These are phyloP conservation scores for Hymenopus coronatus DNA, from an alignment of 2,888 invertebrate species.

Conservation along the genomic window DNA sequence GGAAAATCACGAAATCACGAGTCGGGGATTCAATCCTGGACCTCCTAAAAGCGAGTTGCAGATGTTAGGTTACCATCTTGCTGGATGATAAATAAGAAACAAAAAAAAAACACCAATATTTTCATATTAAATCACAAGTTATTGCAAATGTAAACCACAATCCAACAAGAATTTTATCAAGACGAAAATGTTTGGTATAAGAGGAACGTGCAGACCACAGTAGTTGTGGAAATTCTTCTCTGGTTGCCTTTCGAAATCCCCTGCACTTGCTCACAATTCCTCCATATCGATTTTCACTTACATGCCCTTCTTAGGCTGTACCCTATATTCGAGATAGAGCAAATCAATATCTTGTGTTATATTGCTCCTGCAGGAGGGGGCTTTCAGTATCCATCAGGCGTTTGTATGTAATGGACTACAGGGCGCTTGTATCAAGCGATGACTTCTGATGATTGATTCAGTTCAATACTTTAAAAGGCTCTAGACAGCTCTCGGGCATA, in stretches of 20 bases:
- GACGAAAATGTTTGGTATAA: background rate
- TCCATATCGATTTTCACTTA: background rate
- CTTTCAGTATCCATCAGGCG: background rate
- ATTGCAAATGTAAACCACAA: background rate
- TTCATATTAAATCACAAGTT: no score
- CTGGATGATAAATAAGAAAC: no score
- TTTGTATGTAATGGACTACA: background rate
- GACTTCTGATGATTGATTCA: no score
- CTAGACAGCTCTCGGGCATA: no score
- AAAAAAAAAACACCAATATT: no score
- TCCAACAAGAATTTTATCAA: background rate
- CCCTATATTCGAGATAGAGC: background rate
- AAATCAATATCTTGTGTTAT: background rate
- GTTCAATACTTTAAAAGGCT: background rate
- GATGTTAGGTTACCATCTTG: no score
- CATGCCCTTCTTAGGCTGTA: background rate
- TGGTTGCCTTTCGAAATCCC: background rate
- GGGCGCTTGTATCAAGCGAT: background rate
- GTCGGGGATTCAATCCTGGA: no score
- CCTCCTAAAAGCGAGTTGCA: no score
- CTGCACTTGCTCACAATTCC: background rate
- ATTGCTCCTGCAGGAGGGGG: background rate
- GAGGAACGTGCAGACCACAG: background rate
- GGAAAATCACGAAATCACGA: no score
- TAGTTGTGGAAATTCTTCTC: background rate